Evolutionary conservation across 2,797 vertebrate species (phyloP).

Genomic region (Acanthopagrus latus): DNA sequence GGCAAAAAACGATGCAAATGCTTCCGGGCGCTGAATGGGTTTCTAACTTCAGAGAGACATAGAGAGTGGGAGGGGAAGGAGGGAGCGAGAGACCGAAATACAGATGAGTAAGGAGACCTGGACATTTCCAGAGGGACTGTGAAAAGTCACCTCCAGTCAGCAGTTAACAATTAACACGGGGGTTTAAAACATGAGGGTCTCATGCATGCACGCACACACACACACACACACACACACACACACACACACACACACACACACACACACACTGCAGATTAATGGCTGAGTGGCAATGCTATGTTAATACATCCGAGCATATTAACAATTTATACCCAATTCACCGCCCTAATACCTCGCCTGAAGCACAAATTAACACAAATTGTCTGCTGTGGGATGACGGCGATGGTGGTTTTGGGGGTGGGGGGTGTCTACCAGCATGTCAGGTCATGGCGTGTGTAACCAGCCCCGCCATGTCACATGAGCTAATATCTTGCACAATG

Average conservation of each 20-base stretch:
- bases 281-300: slow-evolving; percentile 72
- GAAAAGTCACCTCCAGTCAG: slow-evolving; percentile 74
- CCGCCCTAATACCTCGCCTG: slow-evolving; percentile 75
- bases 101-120: slow-evolving; percentile 55
- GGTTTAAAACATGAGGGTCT: slow-evolving; percentile 48
- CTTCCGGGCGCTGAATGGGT: slow-evolving; percentile 18
- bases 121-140: slow-evolving; percentile 48
- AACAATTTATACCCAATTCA: slow-evolving; percentile 83
- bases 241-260: slow-evolving; percentile 19
- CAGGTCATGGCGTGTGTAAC: slow-evolving; percentile 66
- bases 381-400: slow-evolving; percentile 56
- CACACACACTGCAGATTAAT: slow-evolving; percentile 64
- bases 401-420: slow-evolving; percentile 10
- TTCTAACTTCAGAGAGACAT: slow-evolving; percentile 36
- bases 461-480: slow-evolving; percentile 51
- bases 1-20: slow-evolving; percentile 48
- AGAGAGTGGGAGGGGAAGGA: slow-evolving; percentile 17
- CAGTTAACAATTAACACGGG: slow-evolving; percentile 69
- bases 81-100: slow-evolving; percentile 38
- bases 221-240: slow-evolving; percentile 25
- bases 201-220: too few species aligned
- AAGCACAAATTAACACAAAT: slow-evolving; percentile 78
- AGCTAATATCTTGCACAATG: slow-evolving; percentile 64
- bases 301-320: slow-evolving; percentile 83
- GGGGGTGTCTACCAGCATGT: slow-evolving; percentile 58